Evolutionary conservation across 2,113 vertebrate genomes (phyloP).

Genomic region (Sprattus sprattus): DNA sequence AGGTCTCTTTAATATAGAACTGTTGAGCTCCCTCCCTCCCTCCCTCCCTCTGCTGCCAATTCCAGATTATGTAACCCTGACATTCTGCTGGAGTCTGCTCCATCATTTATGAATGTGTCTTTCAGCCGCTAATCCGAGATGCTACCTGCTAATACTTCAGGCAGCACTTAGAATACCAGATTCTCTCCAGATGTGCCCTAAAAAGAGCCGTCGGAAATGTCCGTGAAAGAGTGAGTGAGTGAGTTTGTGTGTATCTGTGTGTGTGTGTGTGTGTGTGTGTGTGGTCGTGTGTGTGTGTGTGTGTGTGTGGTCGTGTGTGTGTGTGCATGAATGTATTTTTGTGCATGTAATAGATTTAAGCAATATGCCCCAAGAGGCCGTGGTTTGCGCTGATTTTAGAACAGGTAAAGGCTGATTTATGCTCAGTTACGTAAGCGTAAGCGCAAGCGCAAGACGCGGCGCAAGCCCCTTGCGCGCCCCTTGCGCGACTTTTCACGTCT

Average conservation of each 20-base stretch:
- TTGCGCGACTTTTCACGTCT: no score
- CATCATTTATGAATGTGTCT: conserved; percentile 62
- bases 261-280: neutral
- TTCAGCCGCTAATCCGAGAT: conserved; percentile 50
- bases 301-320: neutral
- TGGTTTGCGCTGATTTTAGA: no score
- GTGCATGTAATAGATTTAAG: neutral
- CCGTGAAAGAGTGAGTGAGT: neutral
- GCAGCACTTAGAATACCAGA: conserved; percentile 36
- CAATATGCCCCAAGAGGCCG: no score
- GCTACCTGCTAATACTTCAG: conserved; percentile 49
- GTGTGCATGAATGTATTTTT: neutral
- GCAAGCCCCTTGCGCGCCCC: no score
- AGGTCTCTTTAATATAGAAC: conserved; percentile 6
- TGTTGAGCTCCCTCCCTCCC: conserved; percentile 22
- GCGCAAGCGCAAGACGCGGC: no score
- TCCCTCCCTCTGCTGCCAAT: neutral
- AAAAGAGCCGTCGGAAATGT: conserved; percentile 7
- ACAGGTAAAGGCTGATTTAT: no score
- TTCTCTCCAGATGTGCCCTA: conserved; percentile 27
- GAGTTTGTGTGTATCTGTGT: neutral
- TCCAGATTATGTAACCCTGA: conserved; percentile 55
- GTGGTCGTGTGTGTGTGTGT: neutral
- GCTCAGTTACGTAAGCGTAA: no score
- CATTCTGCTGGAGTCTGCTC: conserved; percentile 48